Percentiles rank a stretch among this genome's conserved stretches.
Evolutionary conservation across 2,888 invertebrate genomes (phyloP).

Genomic region (Nesidiocoris tenuis): DNA sequence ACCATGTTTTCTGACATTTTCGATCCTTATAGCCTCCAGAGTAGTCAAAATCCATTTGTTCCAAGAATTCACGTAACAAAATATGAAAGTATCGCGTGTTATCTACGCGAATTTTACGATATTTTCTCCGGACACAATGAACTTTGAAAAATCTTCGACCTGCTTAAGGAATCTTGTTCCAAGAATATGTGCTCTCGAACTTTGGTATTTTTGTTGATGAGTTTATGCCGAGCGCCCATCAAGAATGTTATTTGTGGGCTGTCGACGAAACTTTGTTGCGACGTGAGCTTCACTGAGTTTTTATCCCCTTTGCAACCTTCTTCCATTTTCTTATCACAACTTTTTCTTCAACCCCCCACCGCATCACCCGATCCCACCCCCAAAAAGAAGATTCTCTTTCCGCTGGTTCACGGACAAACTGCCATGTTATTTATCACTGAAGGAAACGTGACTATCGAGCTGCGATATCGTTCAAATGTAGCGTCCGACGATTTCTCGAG

Average conservation of each 20-base stretch:
- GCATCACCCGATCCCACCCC: not conserved
- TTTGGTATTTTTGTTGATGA: no score
- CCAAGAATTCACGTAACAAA: no score
- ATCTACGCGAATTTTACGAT: no score
- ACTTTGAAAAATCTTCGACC: no score
- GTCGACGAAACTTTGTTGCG: not conserved
- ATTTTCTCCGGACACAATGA: no score
- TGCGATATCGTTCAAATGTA: not conserved
- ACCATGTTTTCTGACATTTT: no score
- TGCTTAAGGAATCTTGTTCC: no score
- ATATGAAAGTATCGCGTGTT: no score
- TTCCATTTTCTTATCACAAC: not conserved
- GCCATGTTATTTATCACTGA: not conserved
- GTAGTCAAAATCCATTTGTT: no score
- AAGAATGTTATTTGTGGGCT: not conserved
- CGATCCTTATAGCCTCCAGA: no score
- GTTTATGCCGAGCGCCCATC: not conserved
- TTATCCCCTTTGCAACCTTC: not conserved
- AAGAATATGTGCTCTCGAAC: no score
- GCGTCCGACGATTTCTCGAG: not conserved
- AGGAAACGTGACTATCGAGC: not conserved
- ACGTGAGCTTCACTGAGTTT: not conserved
- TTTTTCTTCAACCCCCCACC: not conserved
- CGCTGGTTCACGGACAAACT: not conserved
- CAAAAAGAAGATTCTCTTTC: not conserved